A percentile compares a stretch with the other conserved stretches of the same genome.
Evolutionary conservation across 2,888 invertebrate genomes (phyloP).

Genomic region (Lithodes maja): DNA sequence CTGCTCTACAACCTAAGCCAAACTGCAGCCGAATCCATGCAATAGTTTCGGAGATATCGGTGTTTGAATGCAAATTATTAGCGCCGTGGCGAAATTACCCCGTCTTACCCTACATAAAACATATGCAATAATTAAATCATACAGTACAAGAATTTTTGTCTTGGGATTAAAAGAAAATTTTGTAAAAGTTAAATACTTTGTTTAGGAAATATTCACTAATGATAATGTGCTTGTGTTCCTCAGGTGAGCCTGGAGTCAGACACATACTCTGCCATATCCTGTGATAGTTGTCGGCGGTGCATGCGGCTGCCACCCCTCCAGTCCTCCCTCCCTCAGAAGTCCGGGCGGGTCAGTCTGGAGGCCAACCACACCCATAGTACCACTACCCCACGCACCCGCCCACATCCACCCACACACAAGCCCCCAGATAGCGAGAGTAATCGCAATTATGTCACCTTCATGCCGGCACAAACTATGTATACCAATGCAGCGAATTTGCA

Average conservation of each 20-base stretch:
- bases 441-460: slow-evolving; percentile 71
- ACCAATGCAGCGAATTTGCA: slow-evolving; percentile 82
- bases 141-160: too few relatives aligned
- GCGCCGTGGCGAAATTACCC: too few relatives aligned
- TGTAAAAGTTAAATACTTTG: too few relatives aligned
- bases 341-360: slow-evolving; percentile 53
- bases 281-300: slow-evolving; percentile 72
- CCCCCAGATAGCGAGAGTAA: slow-evolving; percentile 47
- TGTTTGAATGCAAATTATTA: too few relatives aligned
- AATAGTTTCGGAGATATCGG: too few relatives aligned
- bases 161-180: too few relatives aligned
- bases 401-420: slow-evolving; percentile 35
- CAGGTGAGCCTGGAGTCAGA: slow-evolving; percentile 70
- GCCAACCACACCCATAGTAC: slow-evolving; percentile 49
- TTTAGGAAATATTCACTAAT: too few relatives aligned
- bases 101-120: too few relatives aligned
- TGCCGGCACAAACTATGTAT: slow-evolving; percentile 80
- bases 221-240: background rate
- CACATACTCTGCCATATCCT: slow-evolving; percentile 72
- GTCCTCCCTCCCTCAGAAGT: slow-evolving; percentile 41
- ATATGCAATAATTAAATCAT: too few relatives aligned
- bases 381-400: slow-evolving; percentile 23
- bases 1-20: too few relatives aligned
- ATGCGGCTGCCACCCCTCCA: slow-evolving; percentile 67
- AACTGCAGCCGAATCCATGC: too few relatives aligned